Evolutionary conservation across 2,797 vertebrate genomes (phyloP).

Genomic region (Acrossocheilus fasciatus): DNA sequence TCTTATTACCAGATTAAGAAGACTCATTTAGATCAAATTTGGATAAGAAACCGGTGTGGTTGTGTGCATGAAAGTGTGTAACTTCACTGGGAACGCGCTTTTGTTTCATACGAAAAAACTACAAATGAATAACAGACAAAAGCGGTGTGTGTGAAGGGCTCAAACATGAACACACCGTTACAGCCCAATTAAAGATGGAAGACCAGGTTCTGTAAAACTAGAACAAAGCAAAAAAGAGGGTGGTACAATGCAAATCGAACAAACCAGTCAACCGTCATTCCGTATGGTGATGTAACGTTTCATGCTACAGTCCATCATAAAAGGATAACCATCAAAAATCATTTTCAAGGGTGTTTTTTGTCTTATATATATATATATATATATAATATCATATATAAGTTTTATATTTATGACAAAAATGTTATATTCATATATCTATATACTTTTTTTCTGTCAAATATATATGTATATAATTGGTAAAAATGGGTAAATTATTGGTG

Average conservation of each 20-base stretch:
- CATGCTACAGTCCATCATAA: constrained; percentile 78
- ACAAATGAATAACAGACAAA: constrained; percentile 22
- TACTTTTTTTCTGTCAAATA: constrained; percentile 70
- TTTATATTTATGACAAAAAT: constrained; percentile 73
- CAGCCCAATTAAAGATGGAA: constrained; percentile 62
- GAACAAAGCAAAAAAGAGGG: constrained; percentile 70
- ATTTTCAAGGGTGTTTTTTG: constrained; percentile 69
- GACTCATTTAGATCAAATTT: constrained; percentile 15
- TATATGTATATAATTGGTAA: constrained; percentile 81
- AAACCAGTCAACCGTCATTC: constrained; percentile 72
- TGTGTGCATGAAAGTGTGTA: constrained; percentile 41
- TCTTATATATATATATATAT: constrained; percentile 71
- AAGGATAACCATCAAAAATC: constrained; percentile 74
- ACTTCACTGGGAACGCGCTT: constrained; percentile 43
- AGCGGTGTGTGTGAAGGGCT: constrained; percentile 37
- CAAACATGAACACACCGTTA: not conserved
- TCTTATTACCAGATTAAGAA: constrained; percentile 43
- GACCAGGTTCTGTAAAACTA: constrained; percentile 72
- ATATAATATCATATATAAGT: constrained; percentile 71
- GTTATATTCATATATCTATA: constrained; percentile 71
- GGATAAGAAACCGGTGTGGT: constrained; percentile 26
- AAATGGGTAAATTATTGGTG: constrained; percentile 82
- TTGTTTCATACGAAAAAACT: constrained; percentile 17
- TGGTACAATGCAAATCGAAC: constrained; percentile 56
- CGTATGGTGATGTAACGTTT: constrained; percentile 73